Conservation (phyloP, 92 coral and sea anemone genomes). For the Porites divaricata region DNA sequence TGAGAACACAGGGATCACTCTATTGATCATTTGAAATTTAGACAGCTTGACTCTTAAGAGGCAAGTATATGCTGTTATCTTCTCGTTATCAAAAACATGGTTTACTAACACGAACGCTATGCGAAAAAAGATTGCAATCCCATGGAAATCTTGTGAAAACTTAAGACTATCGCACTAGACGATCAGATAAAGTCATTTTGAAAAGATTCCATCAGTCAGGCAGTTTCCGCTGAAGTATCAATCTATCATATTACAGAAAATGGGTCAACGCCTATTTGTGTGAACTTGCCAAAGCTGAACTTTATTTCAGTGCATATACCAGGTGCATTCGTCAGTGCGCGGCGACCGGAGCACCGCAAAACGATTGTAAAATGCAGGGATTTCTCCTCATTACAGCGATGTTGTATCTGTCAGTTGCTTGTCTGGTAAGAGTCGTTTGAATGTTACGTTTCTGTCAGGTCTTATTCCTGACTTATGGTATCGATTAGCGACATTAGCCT, state of each 20-base stretch:
- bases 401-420: neutral
- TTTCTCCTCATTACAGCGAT: neutral
- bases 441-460: neutral
- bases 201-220: neutral
- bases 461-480: neutral
- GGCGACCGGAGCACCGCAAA: neutral
- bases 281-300: neutral
- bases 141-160: neutral
- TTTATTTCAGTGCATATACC: neutral
- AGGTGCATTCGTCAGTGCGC: neutral
- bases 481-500: neutral
- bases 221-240: too few relatives aligned
- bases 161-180: neutral
- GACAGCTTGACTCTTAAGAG: neutral
- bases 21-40: too few relatives aligned
- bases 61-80: constrained; percentile 10
- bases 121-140: neutral
- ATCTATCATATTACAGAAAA: constrained; percentile 33
- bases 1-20: neutral
- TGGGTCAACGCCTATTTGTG: constrained; percentile 22
- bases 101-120: neutral
- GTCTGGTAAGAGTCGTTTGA: constrained; percentile 1
- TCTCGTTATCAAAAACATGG: constrained; percentile 17
- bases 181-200: constrained; percentile 30
- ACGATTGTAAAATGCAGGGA: constrained; percentile 26